A percentile compares a stretch with the other conserved stretches of the same genome.
These are phyloP conservation scores for Sylvilagus floridanus DNA, from an alignment of 2,797 vertebrate species.

Conservation along the genomic window DNA sequence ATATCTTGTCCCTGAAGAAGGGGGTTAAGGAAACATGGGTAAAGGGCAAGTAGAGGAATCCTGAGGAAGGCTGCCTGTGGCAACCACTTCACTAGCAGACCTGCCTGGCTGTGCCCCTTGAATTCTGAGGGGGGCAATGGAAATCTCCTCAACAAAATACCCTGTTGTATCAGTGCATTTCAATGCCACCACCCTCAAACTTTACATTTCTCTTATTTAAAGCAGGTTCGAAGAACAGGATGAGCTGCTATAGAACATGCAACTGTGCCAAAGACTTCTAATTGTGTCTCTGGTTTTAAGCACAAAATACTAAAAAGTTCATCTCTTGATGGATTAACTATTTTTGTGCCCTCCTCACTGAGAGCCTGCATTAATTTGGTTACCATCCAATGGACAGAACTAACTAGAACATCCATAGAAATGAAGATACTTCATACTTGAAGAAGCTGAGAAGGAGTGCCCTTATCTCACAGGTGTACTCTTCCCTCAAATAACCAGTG, in stretches of 20 bases:
- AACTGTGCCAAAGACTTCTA: neutral
- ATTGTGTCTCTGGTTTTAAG: neutral
- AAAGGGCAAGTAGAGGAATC: slow-evolving; percentile 4
- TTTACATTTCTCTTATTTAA: neutral
- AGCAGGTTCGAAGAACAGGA: neutral
- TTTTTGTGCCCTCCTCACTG: neutral
- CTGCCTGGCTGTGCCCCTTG: neutral
- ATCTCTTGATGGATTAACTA: neutral
- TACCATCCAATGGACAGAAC: neutral
- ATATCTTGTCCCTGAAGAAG: slow-evolving; percentile 57
- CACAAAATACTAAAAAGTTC: neutral
- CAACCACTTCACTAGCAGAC: neutral
- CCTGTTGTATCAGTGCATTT: neutral
- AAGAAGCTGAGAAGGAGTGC: neutral
- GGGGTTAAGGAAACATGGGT: neutral
- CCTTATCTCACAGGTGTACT: neutral
- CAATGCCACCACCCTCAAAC: neutral
- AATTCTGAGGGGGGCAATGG: neutral
- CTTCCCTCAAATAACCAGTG: neutral
- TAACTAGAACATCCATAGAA: neutral
- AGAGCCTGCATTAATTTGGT: neutral
- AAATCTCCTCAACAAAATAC: neutral
- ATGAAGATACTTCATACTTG: neutral
- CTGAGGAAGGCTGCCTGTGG: neutral
- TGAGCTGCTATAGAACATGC: neutral